Conservation (phyloP, 2,888 invertebrate species). For the Yponomeuta sedellus region DNA sequence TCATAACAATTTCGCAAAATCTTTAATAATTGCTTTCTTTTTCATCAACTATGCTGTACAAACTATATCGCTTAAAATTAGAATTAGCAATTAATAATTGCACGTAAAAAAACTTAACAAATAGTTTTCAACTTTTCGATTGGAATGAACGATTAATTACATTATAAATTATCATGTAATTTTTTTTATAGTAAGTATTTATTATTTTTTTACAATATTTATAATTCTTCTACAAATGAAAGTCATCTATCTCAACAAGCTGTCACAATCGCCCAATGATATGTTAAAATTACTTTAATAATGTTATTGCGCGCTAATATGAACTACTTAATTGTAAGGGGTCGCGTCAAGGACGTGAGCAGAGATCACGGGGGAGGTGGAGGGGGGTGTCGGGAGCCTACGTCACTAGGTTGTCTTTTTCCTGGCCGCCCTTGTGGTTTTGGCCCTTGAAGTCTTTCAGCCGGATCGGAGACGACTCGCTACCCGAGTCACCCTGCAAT, state of each 20-base stretch:
- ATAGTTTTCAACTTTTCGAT: conserved; percentile 74
- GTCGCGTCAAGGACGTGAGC: neutral
- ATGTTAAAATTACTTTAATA: conserved; percentile 71
- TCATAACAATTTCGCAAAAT: conserved; percentile 65
- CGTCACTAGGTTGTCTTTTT: conserved; percentile 58
- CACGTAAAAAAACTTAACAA: conserved; percentile 78
- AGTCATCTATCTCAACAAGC: conserved; percentile 67
- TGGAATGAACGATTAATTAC: conserved; percentile 74
- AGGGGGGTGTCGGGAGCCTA: conserved; percentile 30
- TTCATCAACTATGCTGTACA: conserved; percentile 75
- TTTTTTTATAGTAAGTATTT: conserved; percentile 28
- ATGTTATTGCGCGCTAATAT: conserved; percentile 68
- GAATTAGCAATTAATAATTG: conserved; percentile 77
- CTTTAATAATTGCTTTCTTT: conserved; percentile 74
- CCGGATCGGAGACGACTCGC: conserved; percentile 79
- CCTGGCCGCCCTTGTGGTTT: conserved; percentile 57
- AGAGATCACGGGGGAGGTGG: conserved; percentile 2
- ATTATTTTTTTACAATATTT: conserved; percentile 60
- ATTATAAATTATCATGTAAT: conserved; percentile 45
- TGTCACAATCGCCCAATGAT: conserved; percentile 78
- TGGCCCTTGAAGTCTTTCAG: conserved; percentile 69
- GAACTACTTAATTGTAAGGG: conserved; percentile 24
- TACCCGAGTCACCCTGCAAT: conserved; percentile 79
- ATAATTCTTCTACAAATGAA: conserved; percentile 61
- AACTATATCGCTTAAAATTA: conserved; percentile 75